These are phyloP conservation scores for Asarcornis scutulata DNA, from an alignment of 2,113 vertebrate species.

Conservation along the genomic window DNA sequence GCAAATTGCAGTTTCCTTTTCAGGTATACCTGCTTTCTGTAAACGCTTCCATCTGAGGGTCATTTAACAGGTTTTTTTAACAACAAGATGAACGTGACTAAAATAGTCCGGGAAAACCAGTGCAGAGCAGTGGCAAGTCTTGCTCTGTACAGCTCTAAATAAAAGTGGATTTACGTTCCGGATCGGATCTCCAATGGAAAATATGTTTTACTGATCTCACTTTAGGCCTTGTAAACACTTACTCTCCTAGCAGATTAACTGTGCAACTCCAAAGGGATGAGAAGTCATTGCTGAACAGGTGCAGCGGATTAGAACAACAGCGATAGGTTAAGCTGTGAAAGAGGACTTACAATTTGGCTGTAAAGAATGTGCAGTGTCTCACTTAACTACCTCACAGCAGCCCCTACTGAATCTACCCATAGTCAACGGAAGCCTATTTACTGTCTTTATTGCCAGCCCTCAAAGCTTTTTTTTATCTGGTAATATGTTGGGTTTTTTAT, in stretches of 20 bases:
- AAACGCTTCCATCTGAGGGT: not conserved
- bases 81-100: not conserved
- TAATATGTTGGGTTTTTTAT: not conserved
- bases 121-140: not conserved
- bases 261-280: not conserved
- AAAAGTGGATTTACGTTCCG: conserved; percentile 16
- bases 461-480: not conserved
- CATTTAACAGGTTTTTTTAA: not conserved
- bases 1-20: not conserved
- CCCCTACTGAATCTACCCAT: not conserved
- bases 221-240: not conserved
- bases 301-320: not conserved
- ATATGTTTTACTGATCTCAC: not conserved
- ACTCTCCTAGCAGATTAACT: not conserved
- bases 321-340: not conserved
- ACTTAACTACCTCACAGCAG: not conserved
- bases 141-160: conserved; percentile 9
- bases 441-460: not conserved
- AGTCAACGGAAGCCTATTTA: not conserved
- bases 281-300: not conserved
- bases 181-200: not conserved
- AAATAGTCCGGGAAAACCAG: not conserved
- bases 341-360: not conserved
- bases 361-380: not conserved
- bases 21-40: not conserved